These are phyloP conservation scores for Corvus moneduloides DNA, from an alignment of 2,113 vertebrate genomes.

Conservation along the genomic window DNA sequence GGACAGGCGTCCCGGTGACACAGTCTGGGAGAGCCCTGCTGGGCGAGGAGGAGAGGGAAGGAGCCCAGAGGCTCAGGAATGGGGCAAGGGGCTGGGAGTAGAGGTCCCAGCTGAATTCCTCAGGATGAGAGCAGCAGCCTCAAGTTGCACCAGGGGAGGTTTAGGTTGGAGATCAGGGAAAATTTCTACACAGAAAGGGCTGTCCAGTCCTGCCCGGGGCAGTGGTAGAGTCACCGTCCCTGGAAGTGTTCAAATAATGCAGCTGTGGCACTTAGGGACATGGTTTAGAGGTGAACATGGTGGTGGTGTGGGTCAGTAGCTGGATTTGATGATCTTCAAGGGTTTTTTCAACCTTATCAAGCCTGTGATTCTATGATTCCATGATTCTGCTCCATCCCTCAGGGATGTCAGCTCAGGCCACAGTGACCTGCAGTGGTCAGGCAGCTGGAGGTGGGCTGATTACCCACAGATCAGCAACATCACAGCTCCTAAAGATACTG, in stretches of 20 bases:
- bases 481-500: not conserved
- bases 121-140: not conserved
- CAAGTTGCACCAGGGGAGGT: not conserved
- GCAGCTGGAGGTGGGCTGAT: not conserved
- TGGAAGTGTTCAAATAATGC: not conserved
- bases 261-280: not conserved
- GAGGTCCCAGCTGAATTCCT: not conserved
- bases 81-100: not conserved
- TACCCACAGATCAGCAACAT: not conserved
- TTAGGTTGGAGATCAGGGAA: not conserved
- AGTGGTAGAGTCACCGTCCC: not conserved
- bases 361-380: not conserved
- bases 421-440: rapidly evolving
- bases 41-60: not conserved
- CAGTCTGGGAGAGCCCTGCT: not conserved
- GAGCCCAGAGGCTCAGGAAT: not conserved
- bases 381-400: not conserved
- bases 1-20: rapidly evolving
- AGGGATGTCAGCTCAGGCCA: not conserved
- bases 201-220: not conserved
- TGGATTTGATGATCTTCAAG: not conserved
- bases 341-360: not conserved
- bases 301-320: too few species aligned
- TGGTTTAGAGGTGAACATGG: not conserved
- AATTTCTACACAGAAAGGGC: not conserved